A percentile compares a stretch with the other conserved stretches of the same genome.
Evolutionary conservation across 2,113 vertebrate species (phyloP).

Genomic region (Oenanthe melanoleuca): DNA sequence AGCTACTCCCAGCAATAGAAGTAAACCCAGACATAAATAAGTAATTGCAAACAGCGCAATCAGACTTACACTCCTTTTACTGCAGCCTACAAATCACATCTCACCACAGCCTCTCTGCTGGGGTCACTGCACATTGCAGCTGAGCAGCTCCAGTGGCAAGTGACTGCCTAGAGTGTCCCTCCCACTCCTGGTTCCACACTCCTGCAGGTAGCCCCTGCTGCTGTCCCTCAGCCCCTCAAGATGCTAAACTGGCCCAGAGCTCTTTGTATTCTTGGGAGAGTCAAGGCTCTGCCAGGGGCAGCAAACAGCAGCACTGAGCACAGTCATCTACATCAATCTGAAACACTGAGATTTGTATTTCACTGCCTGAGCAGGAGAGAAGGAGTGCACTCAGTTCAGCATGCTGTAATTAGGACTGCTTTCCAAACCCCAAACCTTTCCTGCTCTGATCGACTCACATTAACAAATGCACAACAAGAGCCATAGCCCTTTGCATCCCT

Average conservation of each 20-base stretch:
- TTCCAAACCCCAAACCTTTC: neutral
- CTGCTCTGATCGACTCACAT: neutral
- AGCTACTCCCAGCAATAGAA: neutral
- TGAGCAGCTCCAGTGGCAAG: neutral
- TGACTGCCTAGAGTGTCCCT: neutral
- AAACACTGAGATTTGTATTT: neutral
- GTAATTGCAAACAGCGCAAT: neutral
- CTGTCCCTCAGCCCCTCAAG: neutral
- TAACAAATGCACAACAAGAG: rapidly evolving
- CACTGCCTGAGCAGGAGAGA: neutral
- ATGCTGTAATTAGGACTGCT: neutral
- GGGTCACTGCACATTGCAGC: neutral
- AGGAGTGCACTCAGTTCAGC: neutral
- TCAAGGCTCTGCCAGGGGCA: neutral
- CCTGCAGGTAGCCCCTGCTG: neutral
- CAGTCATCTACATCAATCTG: rapidly evolving
- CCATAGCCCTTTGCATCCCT: neutral
- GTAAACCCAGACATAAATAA: neutral
- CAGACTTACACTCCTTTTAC: neutral
- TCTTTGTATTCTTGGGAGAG: neutral
- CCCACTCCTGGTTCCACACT: no score
- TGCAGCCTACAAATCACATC: neutral
- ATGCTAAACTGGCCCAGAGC: neutral
- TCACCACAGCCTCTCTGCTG: neutral
- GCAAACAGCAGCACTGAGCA: neutral